Percentiles rank a stretch among this genome's conserved stretches.
phyloP scores from a whole-genome alignment of 2,797 vertebrate genomes.

The Orestias chungarensis region DNA sequence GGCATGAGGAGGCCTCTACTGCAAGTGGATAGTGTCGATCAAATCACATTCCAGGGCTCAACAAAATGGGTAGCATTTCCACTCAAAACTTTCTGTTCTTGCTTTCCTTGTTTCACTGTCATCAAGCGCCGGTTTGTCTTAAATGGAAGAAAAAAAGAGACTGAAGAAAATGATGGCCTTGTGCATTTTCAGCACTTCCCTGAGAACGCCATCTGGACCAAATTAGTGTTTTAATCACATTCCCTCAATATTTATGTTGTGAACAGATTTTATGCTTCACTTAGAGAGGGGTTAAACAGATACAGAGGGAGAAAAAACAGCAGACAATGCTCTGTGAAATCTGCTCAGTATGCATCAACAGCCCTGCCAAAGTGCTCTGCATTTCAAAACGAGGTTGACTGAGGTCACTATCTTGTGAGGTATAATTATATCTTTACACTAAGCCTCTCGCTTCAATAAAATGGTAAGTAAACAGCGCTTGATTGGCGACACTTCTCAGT shows the following conservation, averaged over 20 bases:
- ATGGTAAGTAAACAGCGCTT: constrained; percentile 78
- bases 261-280: constrained; percentile 62
- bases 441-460: constrained; percentile 67
- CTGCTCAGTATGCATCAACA: constrained; percentile 46
- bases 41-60: constrained; percentile 65
- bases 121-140: constrained; percentile 9
- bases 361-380: constrained; percentile 58
- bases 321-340: constrained; percentile 57
- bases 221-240: constrained; percentile 53
- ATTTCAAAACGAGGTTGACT: constrained; percentile 63
- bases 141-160: background rate
- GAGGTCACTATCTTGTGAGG: constrained; percentile 66
- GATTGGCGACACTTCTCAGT: constrained; percentile 77
- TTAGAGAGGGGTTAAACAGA: constrained; percentile 54
- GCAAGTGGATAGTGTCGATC: constrained; percentile 80
- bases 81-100: constrained; percentile 27
- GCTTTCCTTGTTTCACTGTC: constrained; percentile 27
- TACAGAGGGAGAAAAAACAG: constrained; percentile 35
- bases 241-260: constrained; percentile 53
- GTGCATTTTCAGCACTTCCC: constrained; percentile 40
- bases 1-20: constrained; percentile 67
- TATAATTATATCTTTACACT: constrained; percentile 81
- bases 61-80: constrained; percentile 64
- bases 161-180: constrained; percentile 4
- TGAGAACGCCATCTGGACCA: constrained; percentile 59